These are phyloP conservation scores for Ostrea denselamellosa DNA, from an alignment of 1,140 invertebrate genomes.

Conservation along the genomic window DNA sequence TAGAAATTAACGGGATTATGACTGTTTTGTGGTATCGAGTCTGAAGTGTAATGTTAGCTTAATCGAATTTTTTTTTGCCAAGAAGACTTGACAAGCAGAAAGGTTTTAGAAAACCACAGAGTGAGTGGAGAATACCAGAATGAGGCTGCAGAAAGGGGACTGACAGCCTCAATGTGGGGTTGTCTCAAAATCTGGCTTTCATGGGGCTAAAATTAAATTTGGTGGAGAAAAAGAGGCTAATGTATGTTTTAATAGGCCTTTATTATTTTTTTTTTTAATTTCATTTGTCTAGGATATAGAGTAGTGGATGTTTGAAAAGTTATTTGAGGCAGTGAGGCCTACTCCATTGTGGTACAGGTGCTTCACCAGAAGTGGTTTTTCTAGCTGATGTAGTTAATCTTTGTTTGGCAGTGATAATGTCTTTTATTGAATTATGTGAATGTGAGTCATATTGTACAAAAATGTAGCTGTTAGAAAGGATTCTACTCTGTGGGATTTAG, in stretches of 20 bases:
- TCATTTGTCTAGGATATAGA: not conserved
- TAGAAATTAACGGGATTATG: not conserved
- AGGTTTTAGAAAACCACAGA: not conserved
- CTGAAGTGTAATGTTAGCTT: constrained; percentile 1
- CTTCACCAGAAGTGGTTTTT: not conserved
- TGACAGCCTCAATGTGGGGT: not conserved
- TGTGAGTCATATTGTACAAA: not conserved
- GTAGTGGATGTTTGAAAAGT: not conserved
- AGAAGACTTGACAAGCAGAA: not conserved
- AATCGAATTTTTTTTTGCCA: constrained; percentile 24
- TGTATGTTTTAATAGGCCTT: not conserved
- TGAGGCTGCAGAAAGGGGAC: not conserved
- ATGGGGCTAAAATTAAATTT: not conserved
- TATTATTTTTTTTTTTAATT: not conserved
- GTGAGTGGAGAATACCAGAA: not conserved
- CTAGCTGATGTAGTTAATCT: constrained; percentile 12
- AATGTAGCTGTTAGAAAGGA: too few relatives aligned
- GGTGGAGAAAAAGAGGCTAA: not conserved
- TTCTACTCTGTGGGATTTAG: too few relatives aligned
- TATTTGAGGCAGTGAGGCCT: too few relatives aligned
- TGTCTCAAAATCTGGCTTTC: not conserved
- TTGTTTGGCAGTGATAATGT: not conserved
- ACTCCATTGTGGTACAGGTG: not conserved
- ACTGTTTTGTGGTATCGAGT: not conserved
- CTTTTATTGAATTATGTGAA: not conserved